Evolutionary conservation across 1,140 invertebrate species (phyloP), one percentile per base, ranked within the genome.

Genomic region (Bombus polaris): DNA sequence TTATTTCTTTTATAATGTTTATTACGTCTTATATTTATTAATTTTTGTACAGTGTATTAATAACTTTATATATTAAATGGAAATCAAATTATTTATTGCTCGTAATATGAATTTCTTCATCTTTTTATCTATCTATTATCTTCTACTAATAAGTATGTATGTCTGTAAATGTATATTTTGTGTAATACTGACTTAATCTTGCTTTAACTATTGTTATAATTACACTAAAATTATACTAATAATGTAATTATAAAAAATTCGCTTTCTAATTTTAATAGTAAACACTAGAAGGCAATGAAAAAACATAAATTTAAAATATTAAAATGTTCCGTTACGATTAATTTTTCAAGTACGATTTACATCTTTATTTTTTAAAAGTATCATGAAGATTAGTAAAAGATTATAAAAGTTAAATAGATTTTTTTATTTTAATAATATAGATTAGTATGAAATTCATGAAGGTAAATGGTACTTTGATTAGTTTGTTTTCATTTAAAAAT

Each of bases 11-110:
- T 81, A 0, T 72, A 81, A 70, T 47, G 10, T 65, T 70, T 70
- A 53, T 81, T 75, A 65, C 37, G n/a, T 81, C 47, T 47, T 47
- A 47, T 47, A 18, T 47, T 47, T 47, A 47, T 47, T 47, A 35
- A 74, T 75, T 2, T 28, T 81, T 85, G 66, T 86, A 83, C 10
- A 76, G 18, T 53, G 18, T 76, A 71, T 75, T 10, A 83, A 62
- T 86, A 82, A 65, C 76, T 86, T 86, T 82, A 62, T 86, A 83
- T 35, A 80, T 80, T 83, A 76, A 70, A 81, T 44, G 82, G 6
- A 62, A 62, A 62, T 39, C 25, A 44, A 82, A 59, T 68, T 47
- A 59, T 68, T 74, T 32, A 22, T 62, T 35, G 13, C 42, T 9
- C 44, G 10, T 44, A 15, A 47, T 57, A 82, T 59, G 37, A 74